Conservation (phyloP, 1,140 invertebrate genomes). For the Bombus soroeensis region DNA sequence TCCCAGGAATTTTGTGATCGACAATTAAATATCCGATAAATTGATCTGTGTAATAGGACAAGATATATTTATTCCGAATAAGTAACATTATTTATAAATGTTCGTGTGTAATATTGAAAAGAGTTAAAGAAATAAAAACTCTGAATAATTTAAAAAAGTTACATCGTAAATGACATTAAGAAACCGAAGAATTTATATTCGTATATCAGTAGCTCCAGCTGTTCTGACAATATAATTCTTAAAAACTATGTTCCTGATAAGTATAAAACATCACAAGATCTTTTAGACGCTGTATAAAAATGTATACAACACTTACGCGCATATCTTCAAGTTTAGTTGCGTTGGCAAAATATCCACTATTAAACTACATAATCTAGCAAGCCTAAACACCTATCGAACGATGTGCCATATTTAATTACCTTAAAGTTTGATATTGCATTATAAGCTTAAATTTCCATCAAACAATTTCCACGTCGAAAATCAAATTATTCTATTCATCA, state of each 20-base stretch:
- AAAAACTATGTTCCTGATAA: too few relatives aligned
- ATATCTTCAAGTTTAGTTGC: background rate
- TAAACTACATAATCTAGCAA: background rate
- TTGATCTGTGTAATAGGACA: background rate
- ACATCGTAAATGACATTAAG: too few relatives aligned
- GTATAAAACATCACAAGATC: background rate
- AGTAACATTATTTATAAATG: background rate
- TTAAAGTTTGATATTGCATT: background rate
- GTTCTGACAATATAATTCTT: too few relatives aligned
- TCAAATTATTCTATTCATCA: background rate
- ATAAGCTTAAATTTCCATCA: background rate
- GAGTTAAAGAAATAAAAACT: too few relatives aligned
- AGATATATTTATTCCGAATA: background rate
- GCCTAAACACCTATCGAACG: background rate
- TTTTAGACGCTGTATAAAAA: background rate
- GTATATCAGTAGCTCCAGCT: too few relatives aligned
- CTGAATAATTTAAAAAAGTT: too few relatives aligned
- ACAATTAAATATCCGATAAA: background rate
- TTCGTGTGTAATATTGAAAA: too few relatives aligned
- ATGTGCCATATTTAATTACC: background rate
- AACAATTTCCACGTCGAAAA: background rate
- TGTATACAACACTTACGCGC: too few relatives aligned
- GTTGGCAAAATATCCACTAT: background rate
- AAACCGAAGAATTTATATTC: too few relatives aligned
- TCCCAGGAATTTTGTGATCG: too few relatives aligned